Percentiles rank a stretch among this genome's conserved stretches.
Evolutionary conservation across 2,888 invertebrate species (phyloP).

Genomic region (Harpalus rubripes): DNA sequence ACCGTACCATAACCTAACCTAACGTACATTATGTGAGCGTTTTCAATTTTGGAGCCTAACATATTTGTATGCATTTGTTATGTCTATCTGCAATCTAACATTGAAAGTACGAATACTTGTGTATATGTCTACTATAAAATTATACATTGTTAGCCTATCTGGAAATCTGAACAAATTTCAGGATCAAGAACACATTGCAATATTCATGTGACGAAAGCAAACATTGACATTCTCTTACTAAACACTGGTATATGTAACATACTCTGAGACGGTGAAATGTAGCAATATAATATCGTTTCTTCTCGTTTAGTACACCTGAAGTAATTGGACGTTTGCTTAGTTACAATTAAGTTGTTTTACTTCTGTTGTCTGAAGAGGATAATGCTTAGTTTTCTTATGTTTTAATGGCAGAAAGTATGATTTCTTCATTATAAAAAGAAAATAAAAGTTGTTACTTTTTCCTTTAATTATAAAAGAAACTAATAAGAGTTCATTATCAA

Average conservation of each 20-base stretch:
- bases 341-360: slow-evolving; percentile 23
- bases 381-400: not conserved
- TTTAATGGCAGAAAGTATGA: slow-evolving; percentile 6
- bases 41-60: too few relatives aligned
- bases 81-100: not conserved
- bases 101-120: not conserved
- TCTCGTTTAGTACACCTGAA: not conserved
- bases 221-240: slow-evolving; percentile 23
- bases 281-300: slow-evolving; percentile 4
- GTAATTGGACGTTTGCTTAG: slow-evolving; percentile 25
- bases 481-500: not conserved
- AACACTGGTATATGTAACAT: slow-evolving; percentile 8
- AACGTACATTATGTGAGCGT: too few relatives aligned
- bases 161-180: not conserved
- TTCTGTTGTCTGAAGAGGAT: not conserved
- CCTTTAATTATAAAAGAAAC: not conserved
- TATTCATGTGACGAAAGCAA: slow-evolving; percentile 22
- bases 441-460: slow-evolving; percentile 12
- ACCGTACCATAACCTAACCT: too few relatives aligned
- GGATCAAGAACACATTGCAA: slow-evolving; percentile 3
- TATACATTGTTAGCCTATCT: not conserved
- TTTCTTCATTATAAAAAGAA: slow-evolving; percentile 10
- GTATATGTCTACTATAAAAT: not conserved
- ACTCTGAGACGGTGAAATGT: not conserved
- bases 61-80: too few relatives aligned